phyloP scores from a whole-genome alignment of 2,797 vertebrate species.

The Xiphorhynchus erythropygius region DNA sequence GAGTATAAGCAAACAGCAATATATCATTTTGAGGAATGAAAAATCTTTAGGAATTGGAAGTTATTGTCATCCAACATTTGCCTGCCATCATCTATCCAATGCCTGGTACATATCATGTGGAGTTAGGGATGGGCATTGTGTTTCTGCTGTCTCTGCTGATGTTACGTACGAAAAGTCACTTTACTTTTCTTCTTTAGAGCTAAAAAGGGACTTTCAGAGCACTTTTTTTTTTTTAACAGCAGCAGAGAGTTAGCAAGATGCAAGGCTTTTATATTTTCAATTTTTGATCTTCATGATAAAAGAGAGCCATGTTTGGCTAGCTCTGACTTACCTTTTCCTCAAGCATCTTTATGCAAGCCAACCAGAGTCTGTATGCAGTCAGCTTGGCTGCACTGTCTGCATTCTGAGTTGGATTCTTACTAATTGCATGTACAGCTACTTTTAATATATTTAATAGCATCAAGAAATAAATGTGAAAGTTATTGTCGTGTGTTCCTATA shows the following conservation, averaged over 20 bases:
- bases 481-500: not conserved
- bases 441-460: not conserved
- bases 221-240: not conserved
- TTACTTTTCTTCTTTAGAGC: not conserved
- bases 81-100: not conserved
- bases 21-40: not conserved
- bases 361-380: not conserved
- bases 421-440: not conserved
- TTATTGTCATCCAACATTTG: not conserved
- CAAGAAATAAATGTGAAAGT: not conserved
- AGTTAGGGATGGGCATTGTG: not conserved
- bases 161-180: not conserved
- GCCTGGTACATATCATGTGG: rapidly evolving
- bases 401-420: not conserved
- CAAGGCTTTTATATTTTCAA: not conserved
- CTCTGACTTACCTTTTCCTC: not conserved
- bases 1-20: not conserved
- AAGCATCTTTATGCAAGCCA: not conserved
- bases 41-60: not conserved
- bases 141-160: not conserved
- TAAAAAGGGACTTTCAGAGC: not conserved
- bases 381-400: not conserved
- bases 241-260: not conserved
- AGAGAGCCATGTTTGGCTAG: not conserved
- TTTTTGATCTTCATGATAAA: not conserved